Evolutionary conservation across 2,888 invertebrate genomes (phyloP).

Genomic region (Eudasyphora cyanicolor): DNA sequence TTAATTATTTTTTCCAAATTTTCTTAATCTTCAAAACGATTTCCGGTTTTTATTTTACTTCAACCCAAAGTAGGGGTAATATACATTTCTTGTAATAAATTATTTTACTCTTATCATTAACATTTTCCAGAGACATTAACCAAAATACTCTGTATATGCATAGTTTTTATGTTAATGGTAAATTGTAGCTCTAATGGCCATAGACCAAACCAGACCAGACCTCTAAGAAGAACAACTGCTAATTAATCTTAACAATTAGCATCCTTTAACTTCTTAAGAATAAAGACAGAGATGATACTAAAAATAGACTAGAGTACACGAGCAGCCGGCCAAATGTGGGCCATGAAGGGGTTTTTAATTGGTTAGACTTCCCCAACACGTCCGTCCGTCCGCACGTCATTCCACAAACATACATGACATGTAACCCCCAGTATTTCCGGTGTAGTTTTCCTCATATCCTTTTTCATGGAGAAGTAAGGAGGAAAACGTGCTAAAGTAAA

Average conservation of each 20-base stretch:
- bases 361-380: no score
- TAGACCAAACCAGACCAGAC: no score
- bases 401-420: background rate
- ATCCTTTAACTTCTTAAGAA: slow-evolving; percentile 49
- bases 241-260: slow-evolving; percentile 65
- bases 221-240: slow-evolving; percentile 31
- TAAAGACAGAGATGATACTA: slow-evolving; percentile 21
- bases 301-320: no score
- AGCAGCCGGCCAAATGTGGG: no score
- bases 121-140: background rate
- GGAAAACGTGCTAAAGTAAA: slow-evolving; percentile 38
- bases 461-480: background rate
- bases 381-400: background rate
- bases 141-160: background rate
- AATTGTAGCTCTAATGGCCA: background rate
- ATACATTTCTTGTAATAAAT: no score
- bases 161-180: background rate
- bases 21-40: no score
- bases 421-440: background rate
- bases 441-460: background rate
- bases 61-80: no score
- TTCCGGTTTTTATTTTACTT: no score
- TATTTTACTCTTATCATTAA: background rate
- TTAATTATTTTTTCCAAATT: no score
- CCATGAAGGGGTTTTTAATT: no score